Conservation (phyloP, 2,888 invertebrate genomes). For the Macrosiphum euphorbiae region DNA sequence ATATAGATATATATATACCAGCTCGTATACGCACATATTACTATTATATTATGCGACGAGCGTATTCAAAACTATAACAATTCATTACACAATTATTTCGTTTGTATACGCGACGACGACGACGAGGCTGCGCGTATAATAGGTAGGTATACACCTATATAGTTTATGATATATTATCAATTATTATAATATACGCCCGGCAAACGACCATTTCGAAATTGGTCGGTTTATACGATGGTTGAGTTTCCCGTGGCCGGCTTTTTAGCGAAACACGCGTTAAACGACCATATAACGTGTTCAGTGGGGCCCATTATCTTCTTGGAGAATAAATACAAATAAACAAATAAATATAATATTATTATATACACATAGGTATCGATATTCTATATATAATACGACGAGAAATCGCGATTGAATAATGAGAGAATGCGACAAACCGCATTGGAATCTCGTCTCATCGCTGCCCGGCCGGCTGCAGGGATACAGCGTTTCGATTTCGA, state of each 20-base stretch:
- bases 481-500: neutral
- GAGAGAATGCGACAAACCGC: neutral
- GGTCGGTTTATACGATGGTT: no score
- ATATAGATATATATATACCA: neutral
- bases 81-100: slow-evolving; percentile 19
- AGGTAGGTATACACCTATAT: neutral
- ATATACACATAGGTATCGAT: no score
- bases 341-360: no score
- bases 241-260: no score
- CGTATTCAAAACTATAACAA: slow-evolving; percentile 38
- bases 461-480: neutral
- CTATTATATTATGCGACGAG: neutral
- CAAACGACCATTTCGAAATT: neutral
- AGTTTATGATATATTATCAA: neutral
- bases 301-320: no score
- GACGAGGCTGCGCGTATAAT: neutral
- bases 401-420: neutral
- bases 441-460: neutral
- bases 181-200: neutral
- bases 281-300: no score
- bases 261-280: no score
- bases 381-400: neutral
- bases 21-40: neutral
- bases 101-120: neutral
- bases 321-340: no score